Evolutionary conservation across 2,797 vertebrate species (phyloP).

Genomic region (Parambassis ranga): DNA sequence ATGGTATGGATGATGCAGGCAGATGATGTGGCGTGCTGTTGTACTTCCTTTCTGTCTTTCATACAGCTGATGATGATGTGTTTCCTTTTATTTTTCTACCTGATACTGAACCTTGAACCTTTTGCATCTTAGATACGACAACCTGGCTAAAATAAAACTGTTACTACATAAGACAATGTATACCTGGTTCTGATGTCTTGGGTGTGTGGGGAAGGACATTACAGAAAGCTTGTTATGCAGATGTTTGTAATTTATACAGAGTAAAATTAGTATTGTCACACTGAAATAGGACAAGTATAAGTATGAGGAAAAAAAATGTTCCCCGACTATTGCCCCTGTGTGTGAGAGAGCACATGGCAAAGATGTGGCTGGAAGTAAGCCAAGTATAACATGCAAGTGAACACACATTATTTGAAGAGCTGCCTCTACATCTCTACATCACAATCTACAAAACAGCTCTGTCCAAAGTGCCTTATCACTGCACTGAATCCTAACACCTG

Average conservation of each 20-base stretch:
- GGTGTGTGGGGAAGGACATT: not conserved
- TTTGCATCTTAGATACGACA: slow-evolving; percentile 83
- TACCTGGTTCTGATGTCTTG: slow-evolving; percentile 26
- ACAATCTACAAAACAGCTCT: too few relatives aligned
- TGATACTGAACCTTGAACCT: slow-evolving; percentile 73
- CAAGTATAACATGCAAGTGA: too few relatives aligned
- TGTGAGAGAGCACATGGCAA: too few relatives aligned
- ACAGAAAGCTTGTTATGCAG: too few relatives aligned
- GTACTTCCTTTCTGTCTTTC: slow-evolving; percentile 73
- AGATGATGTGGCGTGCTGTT: slow-evolving; percentile 56
- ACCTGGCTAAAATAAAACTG: slow-evolving; percentile 79
- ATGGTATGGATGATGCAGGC: slow-evolving; percentile 55
- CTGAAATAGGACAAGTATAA: too few relatives aligned
- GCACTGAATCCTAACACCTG: too few relatives aligned
- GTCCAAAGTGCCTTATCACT: too few relatives aligned
- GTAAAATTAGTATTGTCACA: not conserved
- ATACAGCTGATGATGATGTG: slow-evolving; percentile 72
- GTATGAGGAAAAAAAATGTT: too few relatives aligned
- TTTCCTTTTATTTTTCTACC: slow-evolving; percentile 84
- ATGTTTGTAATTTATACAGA: not conserved
- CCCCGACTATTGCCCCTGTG: too few relatives aligned
- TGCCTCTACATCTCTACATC: too few relatives aligned
- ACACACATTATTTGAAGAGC: too few relatives aligned
- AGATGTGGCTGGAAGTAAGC: too few relatives aligned
- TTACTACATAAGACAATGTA: slow-evolving; percentile 56